Evolutionary conservation across 92 coral and sea anemone genomes (phyloP).

Genomic region (Epizoanthus scotinus): DNA sequence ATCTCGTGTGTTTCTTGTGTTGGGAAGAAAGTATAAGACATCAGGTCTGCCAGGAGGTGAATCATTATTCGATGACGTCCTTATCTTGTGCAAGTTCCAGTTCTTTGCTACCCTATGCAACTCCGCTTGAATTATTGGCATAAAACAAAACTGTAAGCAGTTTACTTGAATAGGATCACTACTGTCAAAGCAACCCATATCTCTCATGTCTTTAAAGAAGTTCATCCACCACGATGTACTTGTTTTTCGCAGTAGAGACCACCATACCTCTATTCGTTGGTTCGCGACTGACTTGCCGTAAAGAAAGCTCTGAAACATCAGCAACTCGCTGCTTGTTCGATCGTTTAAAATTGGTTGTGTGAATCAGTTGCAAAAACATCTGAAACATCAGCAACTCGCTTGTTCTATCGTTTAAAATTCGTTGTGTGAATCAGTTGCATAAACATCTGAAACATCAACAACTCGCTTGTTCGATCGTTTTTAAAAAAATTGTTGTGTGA

Average conservation of each 20-base stretch:
- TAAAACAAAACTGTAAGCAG: slow-evolving; percentile 50
- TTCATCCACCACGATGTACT: slow-evolving; percentile 33
- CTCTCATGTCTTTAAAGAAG: slow-evolving; percentile 43
- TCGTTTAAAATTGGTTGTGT: too few species aligned
- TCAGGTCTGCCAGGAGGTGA: slow-evolving; percentile 47
- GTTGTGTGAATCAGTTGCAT: too few species aligned
- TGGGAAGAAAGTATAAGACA: slow-evolving; percentile 17
- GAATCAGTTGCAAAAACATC: too few species aligned
- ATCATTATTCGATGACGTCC: slow-evolving; percentile 28
- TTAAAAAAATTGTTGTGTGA: too few species aligned
- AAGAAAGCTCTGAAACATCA: slow-evolving; percentile 16
- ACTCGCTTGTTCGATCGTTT: too few species aligned
- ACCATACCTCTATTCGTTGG: slow-evolving; percentile 37
- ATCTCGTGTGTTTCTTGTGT: slow-evolving; percentile 11
- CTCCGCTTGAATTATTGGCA: slow-evolving; percentile 43
- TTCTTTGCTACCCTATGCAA: slow-evolving; percentile 36
- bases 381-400: too few species aligned
- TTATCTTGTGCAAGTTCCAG: slow-evolving; percentile 45
- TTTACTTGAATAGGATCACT: slow-evolving; percentile 26
- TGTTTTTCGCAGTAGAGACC: slow-evolving; percentile 21
- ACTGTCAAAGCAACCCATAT: slow-evolving; percentile 9
- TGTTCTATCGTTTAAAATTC: too few species aligned
- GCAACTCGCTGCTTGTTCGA: too few species aligned
- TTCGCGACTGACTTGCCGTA: slow-evolving; percentile 12
- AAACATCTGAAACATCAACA: too few species aligned